Conservation (phyloP, 2,888 invertebrate genomes). For the Galerucella nymphaeae region DNA sequence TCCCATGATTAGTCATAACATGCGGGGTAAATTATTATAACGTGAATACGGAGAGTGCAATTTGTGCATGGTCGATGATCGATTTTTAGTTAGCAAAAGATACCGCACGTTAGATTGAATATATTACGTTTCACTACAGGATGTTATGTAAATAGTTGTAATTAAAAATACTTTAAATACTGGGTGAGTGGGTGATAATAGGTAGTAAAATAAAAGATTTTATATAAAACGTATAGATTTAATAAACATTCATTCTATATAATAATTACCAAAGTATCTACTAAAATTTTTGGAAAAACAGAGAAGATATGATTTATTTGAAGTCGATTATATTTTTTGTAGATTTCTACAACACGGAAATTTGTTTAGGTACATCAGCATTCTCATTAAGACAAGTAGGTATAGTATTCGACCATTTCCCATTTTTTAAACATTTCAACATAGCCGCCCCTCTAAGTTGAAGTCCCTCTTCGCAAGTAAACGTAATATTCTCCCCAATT, state of each 20-base stretch:
- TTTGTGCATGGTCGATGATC: constrained; percentile 11
- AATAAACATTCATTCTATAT: background rate
- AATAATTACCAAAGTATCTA: background rate
- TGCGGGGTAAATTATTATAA: background rate
- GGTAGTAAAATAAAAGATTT: no score
- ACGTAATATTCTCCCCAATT: constrained; percentile 86
- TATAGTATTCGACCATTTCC: constrained; percentile 88
- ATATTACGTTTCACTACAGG: background rate
- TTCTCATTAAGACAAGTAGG: constrained; percentile 72
- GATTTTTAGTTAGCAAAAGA: constrained; percentile 15
- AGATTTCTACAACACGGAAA: constrained; percentile 34
- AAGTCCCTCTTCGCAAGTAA: constrained; percentile 84
- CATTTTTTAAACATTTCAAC: constrained; percentile 82
- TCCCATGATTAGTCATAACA: constrained; percentile 37
- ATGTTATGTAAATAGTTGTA: background rate
- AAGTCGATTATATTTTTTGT: no score
- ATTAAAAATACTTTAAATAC: no score
- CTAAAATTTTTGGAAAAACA: no score
- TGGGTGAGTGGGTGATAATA: no score
- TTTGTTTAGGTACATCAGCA: constrained; percentile 35
- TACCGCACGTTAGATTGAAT: background rate
- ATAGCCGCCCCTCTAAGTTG: constrained; percentile 80
- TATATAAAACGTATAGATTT: background rate
- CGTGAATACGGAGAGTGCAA: background rate
- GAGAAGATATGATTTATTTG: no score